phyloP scores from a whole-genome alignment of 2,797 vertebrate species.

The Petrocephalus schoutedeni region DNA sequence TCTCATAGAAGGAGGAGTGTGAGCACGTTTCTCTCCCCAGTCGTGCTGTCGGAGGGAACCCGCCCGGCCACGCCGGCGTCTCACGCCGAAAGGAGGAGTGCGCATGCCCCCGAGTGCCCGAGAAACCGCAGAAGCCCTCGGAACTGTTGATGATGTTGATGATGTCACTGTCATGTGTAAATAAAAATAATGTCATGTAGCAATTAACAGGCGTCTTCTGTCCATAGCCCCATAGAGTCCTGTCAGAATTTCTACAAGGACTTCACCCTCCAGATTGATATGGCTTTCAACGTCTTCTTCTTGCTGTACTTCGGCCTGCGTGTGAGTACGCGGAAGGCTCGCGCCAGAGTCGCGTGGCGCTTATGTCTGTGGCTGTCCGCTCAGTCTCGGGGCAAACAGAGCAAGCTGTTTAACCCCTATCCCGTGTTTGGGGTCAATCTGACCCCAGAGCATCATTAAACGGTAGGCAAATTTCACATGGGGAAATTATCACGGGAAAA shows the following conservation, averaged over 20 bases:
- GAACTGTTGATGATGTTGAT: no score
- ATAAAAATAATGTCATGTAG: neutral
- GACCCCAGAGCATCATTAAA: no score
- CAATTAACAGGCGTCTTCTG: slow-evolving; percentile 31
- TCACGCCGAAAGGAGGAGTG: neutral
- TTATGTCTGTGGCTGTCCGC: neutral
- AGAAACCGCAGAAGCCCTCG: no score
- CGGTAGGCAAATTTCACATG: no score
- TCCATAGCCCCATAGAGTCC: slow-evolving; percentile 94
- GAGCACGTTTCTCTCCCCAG: slow-evolving; percentile 57
- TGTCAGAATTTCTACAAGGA: slow-evolving; percentile 99
- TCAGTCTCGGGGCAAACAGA: neutral
- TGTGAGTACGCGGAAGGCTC: slow-evolving; percentile 69
- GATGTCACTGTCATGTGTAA: neutral
- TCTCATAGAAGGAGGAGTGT: slow-evolving; percentile 41
- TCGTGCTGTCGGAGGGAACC: slow-evolving; percentile 50
- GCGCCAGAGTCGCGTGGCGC: neutral
- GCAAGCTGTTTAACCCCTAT: neutral
- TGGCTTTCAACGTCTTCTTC: slow-evolving; percentile 99
- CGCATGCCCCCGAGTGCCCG: no score
- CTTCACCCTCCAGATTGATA: slow-evolving; percentile 98
- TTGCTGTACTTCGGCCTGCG: slow-evolving; percentile 97
- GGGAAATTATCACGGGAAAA: no score
- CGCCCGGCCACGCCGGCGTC: neutral
- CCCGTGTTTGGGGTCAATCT: no score